Evolutionary conservation across 2,888 invertebrate genomes (phyloP).

Genomic region (Leptinotarsa rubiginosa): DNA sequence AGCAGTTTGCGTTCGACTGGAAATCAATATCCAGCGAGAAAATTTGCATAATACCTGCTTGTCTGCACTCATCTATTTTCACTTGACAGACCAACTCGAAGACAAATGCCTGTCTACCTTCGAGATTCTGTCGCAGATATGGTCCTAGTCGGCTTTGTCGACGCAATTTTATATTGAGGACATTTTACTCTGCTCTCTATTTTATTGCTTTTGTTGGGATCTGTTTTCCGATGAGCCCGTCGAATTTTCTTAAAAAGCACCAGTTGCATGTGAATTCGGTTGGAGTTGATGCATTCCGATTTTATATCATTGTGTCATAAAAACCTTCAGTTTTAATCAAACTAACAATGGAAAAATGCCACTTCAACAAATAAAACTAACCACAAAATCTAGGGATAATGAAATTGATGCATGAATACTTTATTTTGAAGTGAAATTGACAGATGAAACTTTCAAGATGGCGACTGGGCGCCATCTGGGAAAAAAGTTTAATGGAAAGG

Average conservation of each 20-base stretch:
- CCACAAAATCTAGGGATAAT: too few species aligned
- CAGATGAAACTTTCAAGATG: too few species aligned
- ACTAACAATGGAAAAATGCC: too few species aligned
- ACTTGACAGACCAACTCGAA: constrained; percentile 20
- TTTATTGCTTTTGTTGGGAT: background rate
- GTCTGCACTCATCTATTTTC: constrained; percentile 20
- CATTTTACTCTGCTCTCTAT: background rate
- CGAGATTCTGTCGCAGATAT: constrained; percentile 16
- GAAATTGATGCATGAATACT: too few species aligned
- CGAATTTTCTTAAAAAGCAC: background rate
- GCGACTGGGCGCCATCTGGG: too few species aligned
- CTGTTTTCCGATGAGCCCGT: background rate
- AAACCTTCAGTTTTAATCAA: too few species aligned
- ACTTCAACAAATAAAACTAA: too few species aligned
- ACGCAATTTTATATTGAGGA: background rate
- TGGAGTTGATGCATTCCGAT: too few species aligned
- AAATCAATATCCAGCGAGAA: constrained; percentile 20
- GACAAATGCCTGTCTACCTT: constrained; percentile 19
- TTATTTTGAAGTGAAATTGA: too few species aligned
- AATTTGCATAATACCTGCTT: constrained; percentile 16
- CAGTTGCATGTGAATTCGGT: too few species aligned
- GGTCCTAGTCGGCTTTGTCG: background rate
- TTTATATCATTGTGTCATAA: too few species aligned
- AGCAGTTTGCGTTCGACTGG: constrained; percentile 20
- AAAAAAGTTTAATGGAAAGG: too few species aligned